Conservation (phyloP, 2,797 vertebrate genomes). For the Semotilus atromaculatus region DNA sequence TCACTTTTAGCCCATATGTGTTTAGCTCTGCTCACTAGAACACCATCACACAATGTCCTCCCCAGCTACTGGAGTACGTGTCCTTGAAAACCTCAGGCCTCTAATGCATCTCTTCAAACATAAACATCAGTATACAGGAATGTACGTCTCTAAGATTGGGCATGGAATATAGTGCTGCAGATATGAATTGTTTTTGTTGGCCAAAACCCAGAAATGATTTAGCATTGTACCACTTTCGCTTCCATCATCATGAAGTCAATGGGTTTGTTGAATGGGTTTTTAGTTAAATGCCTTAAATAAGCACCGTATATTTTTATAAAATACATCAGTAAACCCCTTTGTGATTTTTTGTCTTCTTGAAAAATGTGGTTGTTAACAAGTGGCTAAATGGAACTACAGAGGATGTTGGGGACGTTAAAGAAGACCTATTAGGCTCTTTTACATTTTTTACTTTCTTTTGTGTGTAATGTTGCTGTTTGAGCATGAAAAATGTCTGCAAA, state of each 20-base stretch:
- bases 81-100: neutral
- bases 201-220: neutral
- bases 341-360: no score
- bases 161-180: neutral
- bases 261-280: neutral
- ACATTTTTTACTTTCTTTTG: neutral
- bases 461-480: no score
- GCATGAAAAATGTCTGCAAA: neutral
- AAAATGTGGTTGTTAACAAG: neutral
- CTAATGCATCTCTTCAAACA: neutral
- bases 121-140: neutral
- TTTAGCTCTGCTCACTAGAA: slow-evolving; percentile 23
- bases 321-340: neutral
- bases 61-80: slow-evolving; percentile 3
- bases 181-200: neutral
- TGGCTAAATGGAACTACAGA: neutral
- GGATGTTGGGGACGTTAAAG: neutral
- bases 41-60: neutral
- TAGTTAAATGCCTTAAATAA: neutral
- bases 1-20: slow-evolving; percentile 37
- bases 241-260: neutral
- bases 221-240: neutral
- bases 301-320: neutral
- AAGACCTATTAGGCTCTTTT: neutral
- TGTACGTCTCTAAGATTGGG: neutral